Base-by-base conservation (phyloP, 2,888 invertebrate genomes). In the Fragum whitleyi region DNA sequence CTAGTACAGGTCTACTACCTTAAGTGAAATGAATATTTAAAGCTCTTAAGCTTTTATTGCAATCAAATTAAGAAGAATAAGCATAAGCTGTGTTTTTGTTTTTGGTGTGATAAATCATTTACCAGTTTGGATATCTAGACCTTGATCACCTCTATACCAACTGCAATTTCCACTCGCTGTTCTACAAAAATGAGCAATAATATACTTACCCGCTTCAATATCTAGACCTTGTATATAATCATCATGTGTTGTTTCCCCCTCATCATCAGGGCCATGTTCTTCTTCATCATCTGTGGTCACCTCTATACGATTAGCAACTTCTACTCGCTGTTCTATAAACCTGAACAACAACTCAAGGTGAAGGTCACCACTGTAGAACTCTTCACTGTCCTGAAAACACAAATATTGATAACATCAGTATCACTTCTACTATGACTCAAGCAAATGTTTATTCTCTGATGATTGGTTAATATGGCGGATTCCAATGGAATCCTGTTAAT, bases 191-290 rank as follows among this genome's bases (percentile, higher is more conserved):
- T n/a, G n/a, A n/a, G n/a, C n/a, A n/a, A n/a, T n/a, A n/a, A 36
- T 47, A 9, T 14, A 47, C 29, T 26, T 42, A 65, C 65, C 55
- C 28, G 23, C 69, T 29, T 53, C 55, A 16, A 73, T 59, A 51
- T 53, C 55, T 5, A 73, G 26, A 29, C 28, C 62, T 2, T 73
- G n/a, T 19, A 73, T 47, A 62, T 61, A 51, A 21, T 61, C 61
- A 1, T 36, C 42, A 32, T 39, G 26, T 61, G 19, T 28, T 2
- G 19, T 51, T 28, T 19, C 53, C 21, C 19, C 53, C 19, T 53
- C 53, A 3, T 51, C 16, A 21, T 51, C 69, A 28, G 29, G 23
- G 1, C 53, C 69, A 5, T 51, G 28, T 11, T 61, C 42, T 29
- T 29, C 53, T 2, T 39, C 23, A 3, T 36, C 23, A 19, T 7